phyloP scores from a whole-genome alignment of 2,113 vertebrate species.

The Centrocercus urophasianus region DNA sequence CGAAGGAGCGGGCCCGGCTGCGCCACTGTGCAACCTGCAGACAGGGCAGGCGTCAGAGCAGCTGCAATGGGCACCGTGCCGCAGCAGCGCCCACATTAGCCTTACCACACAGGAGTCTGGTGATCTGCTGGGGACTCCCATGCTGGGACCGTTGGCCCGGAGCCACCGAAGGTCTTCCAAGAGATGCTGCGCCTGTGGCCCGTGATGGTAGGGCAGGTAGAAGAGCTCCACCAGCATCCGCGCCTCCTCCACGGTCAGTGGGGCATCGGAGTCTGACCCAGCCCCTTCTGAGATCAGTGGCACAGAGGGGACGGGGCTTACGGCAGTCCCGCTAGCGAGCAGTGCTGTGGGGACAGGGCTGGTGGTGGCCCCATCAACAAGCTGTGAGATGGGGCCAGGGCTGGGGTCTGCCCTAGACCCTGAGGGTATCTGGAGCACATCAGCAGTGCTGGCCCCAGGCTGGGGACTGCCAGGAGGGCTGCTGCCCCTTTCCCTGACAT shows the following conservation, averaged over 20 bases:
- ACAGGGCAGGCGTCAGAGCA: rapidly evolving
- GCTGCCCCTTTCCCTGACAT: neutral
- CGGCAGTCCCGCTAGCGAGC: neutral
- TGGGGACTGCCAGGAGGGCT: neutral
- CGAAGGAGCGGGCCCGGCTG: constrained; percentile 74
- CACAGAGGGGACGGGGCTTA: neutral
- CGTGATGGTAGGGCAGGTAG: constrained; percentile 82
- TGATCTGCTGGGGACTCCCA: rapidly evolving
- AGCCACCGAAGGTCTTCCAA: constrained; percentile 86
- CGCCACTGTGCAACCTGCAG: constrained; percentile 75
- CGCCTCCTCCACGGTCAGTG: constrained; percentile 78
- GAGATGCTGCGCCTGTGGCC: constrained; percentile 79
- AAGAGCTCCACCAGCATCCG: constrained; percentile 85
- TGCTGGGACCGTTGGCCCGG: constrained; percentile 63
- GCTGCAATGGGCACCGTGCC: rapidly evolving
- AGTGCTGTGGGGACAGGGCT: neutral
- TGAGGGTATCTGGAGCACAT: neutral
- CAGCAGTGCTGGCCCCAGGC: neutral
- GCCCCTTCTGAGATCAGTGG: rapidly evolving
- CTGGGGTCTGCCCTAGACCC: neutral
- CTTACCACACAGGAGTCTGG: neutral
- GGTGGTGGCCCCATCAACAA: neutral
- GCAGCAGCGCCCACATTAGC: rapidly evolving
- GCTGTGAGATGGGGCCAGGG: neutral
- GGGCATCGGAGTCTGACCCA: neutral